A percentile compares a stretch with the other conserved stretches of the same genome.
Conservation (phyloP, 2,797 vertebrate genomes). For the Eupleurogrammus muticus region DNA sequence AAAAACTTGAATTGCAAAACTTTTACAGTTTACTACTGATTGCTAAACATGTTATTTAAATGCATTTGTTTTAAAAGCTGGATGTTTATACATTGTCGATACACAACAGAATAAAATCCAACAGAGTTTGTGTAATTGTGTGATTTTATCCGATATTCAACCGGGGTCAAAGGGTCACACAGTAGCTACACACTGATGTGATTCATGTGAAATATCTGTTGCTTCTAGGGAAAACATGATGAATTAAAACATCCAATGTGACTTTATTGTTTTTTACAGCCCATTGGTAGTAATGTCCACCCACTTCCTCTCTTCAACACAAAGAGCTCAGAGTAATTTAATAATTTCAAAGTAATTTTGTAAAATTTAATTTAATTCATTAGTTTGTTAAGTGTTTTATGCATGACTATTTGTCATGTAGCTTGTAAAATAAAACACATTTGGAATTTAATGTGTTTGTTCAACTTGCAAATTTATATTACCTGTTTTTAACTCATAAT, state of each 20-base stretch:
- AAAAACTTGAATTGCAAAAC: conserved; percentile 49
- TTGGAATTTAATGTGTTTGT: no score
- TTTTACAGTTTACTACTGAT: conserved; percentile 22
- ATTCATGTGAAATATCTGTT: background rate
- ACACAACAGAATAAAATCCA: conserved; percentile 51
- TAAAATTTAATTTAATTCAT: no score
- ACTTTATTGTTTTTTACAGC: background rate
- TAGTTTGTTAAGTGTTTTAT: no score
- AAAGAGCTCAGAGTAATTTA: no score
- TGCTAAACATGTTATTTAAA: conserved; percentile 43
- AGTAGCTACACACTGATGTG: background rate
- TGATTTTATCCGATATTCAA: background rate
- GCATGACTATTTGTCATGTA: no score
- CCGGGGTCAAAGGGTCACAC: background rate
- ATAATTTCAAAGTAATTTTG: no score
- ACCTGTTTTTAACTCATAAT: no score
- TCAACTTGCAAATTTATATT: no score
- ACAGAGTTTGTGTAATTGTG: conserved; percentile 30
- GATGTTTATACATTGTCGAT: conserved; percentile 43
- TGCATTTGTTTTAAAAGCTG: conserved; percentile 41
- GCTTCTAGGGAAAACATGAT: background rate
- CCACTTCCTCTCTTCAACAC: no score
- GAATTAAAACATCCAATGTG: background rate
- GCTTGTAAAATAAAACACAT: no score
- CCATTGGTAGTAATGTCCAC: no score